These are phyloP conservation scores for Conger conger DNA, from an alignment of 2,113 vertebrate genomes.

Conservation along the genomic window DNA sequence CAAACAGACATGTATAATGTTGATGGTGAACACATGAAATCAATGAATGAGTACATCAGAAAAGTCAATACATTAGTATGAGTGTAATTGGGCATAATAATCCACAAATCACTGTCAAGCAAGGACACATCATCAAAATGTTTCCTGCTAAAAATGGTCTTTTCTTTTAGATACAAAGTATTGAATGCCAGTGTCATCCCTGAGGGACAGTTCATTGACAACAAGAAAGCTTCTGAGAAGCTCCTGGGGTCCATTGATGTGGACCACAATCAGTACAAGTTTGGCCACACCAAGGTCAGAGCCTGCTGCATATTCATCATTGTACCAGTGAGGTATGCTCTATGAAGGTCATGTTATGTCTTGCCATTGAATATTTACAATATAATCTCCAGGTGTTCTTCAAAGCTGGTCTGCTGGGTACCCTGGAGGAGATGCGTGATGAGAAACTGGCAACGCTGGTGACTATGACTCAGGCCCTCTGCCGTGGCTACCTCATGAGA, in stretches of 20 bases:
- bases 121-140: no score
- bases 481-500: conserved; percentile 67
- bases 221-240: conserved; percentile 86
- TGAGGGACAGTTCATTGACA: conserved; percentile 83
- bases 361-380: not conserved
- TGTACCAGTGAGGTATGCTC: no score
- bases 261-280: conserved; percentile 85
- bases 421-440: conserved; percentile 81
- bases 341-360: not conserved
- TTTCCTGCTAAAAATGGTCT: not conserved
- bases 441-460: conserved; percentile 60
- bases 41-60: no score
- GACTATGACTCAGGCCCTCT: conserved; percentile 23
- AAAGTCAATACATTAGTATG: no score
- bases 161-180: conserved; percentile 61
- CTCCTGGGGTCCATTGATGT: conserved; percentile 80
- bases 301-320: no score
- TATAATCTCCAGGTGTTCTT: conserved; percentile 81
- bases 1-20: no score
- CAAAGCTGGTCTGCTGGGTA: conserved; percentile 82
- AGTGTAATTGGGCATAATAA: no score
- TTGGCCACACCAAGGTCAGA: conserved; percentile 85
- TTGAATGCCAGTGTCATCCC: conserved; percentile 81
- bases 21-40: no score
- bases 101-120: no score